Base-by-base conservation (phyloP, 2,113 vertebrate species). In the Onychorhynchus coronatus region DNA sequence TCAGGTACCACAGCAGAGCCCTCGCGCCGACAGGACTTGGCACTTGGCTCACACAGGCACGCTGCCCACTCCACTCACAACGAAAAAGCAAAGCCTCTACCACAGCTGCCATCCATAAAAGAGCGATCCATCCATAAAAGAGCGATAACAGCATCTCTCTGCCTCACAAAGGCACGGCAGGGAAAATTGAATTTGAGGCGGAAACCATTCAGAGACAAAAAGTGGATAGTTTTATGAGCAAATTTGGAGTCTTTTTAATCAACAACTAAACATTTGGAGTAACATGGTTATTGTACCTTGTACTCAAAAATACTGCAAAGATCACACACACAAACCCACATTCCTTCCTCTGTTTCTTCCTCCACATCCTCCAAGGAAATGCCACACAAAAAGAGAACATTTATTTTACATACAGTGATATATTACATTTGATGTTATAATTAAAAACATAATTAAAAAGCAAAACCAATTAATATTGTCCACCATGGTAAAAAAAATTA, bases 381-480 rank as follows among this genome's bases (percentile, higher is more conserved):
- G 28, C 46, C 33, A 68, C 8, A 56, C 4, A 31, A 80, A 56
- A 72, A 84, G 39, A 85, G 22, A 27, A 70, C 12, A 55, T 70
- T 83, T 67, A 49, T 73, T 93, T 89, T 55, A 59, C 14, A 74
- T 41, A 61, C 5, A 63, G 37, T 66, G 67, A 92, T 83, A 63
- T 75, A 91, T 55, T 76, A 72, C 14, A 71, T 66, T 33, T 74
- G 63, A 61, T 90, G 49, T 16, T 81, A 44, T 67, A 81, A 97
- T 89, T 90, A 77, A 91, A 92, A 83, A 66, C 19, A 65, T 79
- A 83, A 94, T 90, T 94, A 84, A 85, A 83, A 92, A 67, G 23
- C 12, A 80, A 88, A 88, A 76, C 0, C 14, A 91, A 88, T 91
- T 94, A 87, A 76, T 88, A 70, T 11, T 83, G 72, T 50, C 79